Base-by-base conservation (phyloP, 2,113 vertebrate species). In the Micronycteris hirsuta region DNA sequence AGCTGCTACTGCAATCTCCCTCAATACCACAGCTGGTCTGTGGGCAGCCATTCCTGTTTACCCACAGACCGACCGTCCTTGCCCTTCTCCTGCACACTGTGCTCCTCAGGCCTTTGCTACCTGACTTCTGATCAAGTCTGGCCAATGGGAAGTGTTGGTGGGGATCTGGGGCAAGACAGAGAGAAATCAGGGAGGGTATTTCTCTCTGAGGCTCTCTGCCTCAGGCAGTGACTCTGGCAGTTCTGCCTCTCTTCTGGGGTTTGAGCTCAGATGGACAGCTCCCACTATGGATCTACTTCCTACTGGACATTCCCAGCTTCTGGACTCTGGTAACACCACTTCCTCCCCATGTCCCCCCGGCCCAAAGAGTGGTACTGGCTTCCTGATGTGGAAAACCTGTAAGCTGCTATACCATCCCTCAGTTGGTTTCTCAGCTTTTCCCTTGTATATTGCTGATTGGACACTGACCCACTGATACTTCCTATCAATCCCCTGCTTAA, bases 1-100 rank as follows among this genome's bases (percentile, higher is more conserved):
- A 28, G 31, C 14, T 4, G 0, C 7, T 1, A 14, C 19, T 7
- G 12, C 7, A 14, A 0, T n/a, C 73, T 63, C 33, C 45, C 49
- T 65, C 31, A 58, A 31, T 52, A 13, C 43, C 7, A 14, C 28
- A 33, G 5, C n/a, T 6, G 36, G 11, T 16, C 24, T 17, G 17
- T 1, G 24, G 61, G 20, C n/a, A n/a, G 16, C 26, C 58, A 0
- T 7, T 33, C 61, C 54, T 33, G 4, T 58, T 58, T 19, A n/a
- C 52, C 49, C 52, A 22, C 7, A 47, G 74, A 73, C 47, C 16
- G n/a, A n/a, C n/a, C n/a, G 2, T 24, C 43, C 20, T 31, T 3
- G 7, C 2, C 7, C 11, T 68, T 85, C 38, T 70, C n/a, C 49
- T 14, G 14, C 16, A 54, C 9, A 7, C 58, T 54, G 47, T 2